A percentile compares a stretch with the other conserved stretches of the same genome.
These are phyloP conservation scores for Platyrinchus mystaceus DNA, from an alignment of 2,797 vertebrate genomes.

Conservation along the genomic window DNA sequence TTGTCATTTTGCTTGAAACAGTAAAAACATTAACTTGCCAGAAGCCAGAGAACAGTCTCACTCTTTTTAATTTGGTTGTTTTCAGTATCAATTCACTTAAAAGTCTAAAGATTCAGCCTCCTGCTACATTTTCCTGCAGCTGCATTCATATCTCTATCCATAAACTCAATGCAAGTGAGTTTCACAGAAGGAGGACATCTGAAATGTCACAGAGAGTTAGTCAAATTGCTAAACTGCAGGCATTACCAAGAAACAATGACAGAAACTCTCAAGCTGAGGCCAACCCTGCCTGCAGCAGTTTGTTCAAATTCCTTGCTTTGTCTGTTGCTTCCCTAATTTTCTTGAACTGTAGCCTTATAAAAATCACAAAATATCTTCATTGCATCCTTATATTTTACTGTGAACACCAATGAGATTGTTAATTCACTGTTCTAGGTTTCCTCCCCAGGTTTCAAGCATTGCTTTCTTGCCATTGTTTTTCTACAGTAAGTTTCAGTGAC, in stretches of 20 bases:
- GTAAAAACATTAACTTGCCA: slow-evolving; percentile 5
- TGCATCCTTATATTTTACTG: background rate
- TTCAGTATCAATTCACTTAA: background rate
- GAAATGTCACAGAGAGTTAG: slow-evolving; percentile 17
- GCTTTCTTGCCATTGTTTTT: background rate
- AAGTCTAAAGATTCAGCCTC: background rate
- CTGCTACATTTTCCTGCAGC: background rate
- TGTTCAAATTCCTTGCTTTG: slow-evolving; percentile 21
- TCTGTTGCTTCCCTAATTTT: background rate
- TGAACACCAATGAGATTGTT: background rate
- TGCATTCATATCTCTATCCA: background rate
- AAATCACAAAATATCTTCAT: background rate
- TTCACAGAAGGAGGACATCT: background rate
- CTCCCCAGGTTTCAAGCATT: background rate
- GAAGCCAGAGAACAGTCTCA: background rate
- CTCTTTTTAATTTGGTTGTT: background rate
- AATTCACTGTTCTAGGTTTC: background rate
- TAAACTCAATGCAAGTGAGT: background rate
- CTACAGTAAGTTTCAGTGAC: background rate
- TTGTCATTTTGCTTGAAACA: background rate
- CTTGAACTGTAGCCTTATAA: background rate
- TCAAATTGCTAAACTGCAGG: slow-evolving; percentile 39
- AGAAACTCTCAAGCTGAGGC: background rate
- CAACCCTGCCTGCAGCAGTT: background rate
- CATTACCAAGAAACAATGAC: slow-evolving; percentile 21